Base-by-base conservation (phyloP, 2,797 vertebrate species). In the Florisuga fusca region DNA sequence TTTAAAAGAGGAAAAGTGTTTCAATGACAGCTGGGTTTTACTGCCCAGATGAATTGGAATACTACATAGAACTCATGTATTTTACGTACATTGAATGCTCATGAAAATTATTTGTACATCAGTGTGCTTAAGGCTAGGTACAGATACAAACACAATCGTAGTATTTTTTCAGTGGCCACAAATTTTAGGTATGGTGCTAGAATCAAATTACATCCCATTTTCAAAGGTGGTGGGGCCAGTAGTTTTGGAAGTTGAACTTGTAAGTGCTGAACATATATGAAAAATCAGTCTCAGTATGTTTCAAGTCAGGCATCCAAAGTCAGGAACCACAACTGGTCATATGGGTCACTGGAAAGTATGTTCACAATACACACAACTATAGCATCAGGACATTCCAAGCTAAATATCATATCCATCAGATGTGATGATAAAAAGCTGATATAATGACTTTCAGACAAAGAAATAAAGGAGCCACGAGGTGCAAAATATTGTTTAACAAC, bases 1-100 rank as follows among this genome's bases (percentile, higher is more conserved):
- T 78, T 66, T 76, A 48, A 71, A 87, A 91, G 85, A 84, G 19
- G 66, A 72, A 91, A 79, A 88, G 48, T 76, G 79, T 57, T 75
- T 88, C 87, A 84, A 95, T 79, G 80, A 76, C 85, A 95, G 76
- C 50, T 89, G 89, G 41, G 22, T 46, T 93, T 91, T 61, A 92
- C 67, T 95, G 80, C 48, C 63, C 69, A 77, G 67, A 95, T 78
- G 51, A 91, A 91, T 10, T 82, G 48, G 31, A 93, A 84, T 68
- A 92, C 84, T 64, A 83, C 3, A 12, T 7, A 87, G 54, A 80
- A 74, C 19, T 16, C 69, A 58, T 38, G 64, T 75, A 84, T 75
- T 91, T 85, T 77, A 75, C 58, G 76, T 87, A 86, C 64, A 74
- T 5, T 27, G 64, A 94, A 77, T 68, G 57, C 51, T 91, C 87